Conservation (phyloP, 2,113 vertebrate genomes). For the Toxostoma redivivum region DNA sequence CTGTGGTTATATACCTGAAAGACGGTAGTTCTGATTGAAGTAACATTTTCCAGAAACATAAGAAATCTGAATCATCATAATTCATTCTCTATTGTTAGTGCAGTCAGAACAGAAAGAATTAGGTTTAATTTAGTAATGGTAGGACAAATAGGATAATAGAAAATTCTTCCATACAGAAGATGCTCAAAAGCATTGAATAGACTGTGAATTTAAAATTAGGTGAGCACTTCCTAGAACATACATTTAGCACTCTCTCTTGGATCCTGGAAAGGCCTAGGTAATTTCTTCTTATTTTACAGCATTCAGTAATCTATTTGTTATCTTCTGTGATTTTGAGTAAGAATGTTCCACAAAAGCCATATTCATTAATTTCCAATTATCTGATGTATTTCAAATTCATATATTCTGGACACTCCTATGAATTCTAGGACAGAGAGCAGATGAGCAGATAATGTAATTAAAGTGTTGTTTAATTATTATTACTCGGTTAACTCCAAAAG, state of each 20-base stretch:
- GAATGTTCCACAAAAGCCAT: background rate
- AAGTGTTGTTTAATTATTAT: background rate
- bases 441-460: background rate
- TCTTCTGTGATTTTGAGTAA: background rate
- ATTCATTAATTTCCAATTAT: background rate
- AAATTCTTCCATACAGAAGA: background rate
- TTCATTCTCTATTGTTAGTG: accelerated
- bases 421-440: background rate
- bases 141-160: background rate
- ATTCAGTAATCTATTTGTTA: background rate
- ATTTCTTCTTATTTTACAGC: background rate
- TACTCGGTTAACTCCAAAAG: background rate
- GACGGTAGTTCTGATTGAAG: background rate
- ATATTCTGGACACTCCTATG: background rate
- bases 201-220: background rate
- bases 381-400: background rate
- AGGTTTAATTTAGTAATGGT: background rate
- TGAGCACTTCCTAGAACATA: background rate
- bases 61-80: background rate
- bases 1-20: background rate
- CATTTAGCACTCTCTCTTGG: background rate
- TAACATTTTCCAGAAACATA: background rate
- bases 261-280: background rate
- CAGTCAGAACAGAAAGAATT: background rate
- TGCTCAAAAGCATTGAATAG: background rate